phyloP scores from a whole-genome alignment of 2,888 invertebrate genomes.

The Stomorhina lunata region DNA sequence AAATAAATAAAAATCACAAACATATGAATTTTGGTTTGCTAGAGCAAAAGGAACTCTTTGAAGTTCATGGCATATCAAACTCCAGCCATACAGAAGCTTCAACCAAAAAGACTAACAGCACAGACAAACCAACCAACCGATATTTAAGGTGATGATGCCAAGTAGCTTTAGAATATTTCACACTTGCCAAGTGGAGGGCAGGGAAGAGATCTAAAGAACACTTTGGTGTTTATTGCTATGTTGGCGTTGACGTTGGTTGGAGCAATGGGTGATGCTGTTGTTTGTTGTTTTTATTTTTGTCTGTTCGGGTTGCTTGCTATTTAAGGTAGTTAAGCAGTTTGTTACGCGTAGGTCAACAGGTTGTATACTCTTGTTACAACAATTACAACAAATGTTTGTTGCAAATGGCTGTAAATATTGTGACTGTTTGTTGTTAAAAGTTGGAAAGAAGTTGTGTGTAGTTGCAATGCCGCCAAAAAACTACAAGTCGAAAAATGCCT shows the following conservation, averaged over 20 bases:
- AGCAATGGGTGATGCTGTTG: slow-evolving; percentile 15
- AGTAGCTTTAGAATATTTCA: slow-evolving; percentile 56
- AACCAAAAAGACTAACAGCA: not conserved
- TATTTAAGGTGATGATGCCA: slow-evolving; percentile 58
- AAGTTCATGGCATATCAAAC: slow-evolving; percentile 47
- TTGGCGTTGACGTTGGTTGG: slow-evolving; percentile 40
- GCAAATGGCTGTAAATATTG: slow-evolving; percentile 60
- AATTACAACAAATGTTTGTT: slow-evolving; percentile 59
- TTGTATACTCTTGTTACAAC: slow-evolving; percentile 69
- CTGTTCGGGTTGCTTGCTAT: slow-evolving; percentile 64
- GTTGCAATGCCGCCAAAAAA: slow-evolving; percentile 62
- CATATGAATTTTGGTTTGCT: slow-evolving; percentile 11
- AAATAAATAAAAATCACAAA: slow-evolving; percentile 27
- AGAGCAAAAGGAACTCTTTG: slow-evolving; percentile 48
- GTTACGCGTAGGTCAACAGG: slow-evolving; percentile 73
- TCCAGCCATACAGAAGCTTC: slow-evolving; percentile 2
- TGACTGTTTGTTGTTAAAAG: slow-evolving; percentile 64
- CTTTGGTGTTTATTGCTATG: slow-evolving; percentile 42
- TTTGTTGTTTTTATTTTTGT: slow-evolving; percentile 60
- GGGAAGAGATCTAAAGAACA: not conserved
- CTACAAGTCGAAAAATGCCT: slow-evolving; percentile 56
- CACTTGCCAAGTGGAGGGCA: slow-evolving; percentile 30
- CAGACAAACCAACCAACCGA: slow-evolving; percentile 1
- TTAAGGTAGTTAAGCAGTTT: slow-evolving; percentile 67
- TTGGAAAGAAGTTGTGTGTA: slow-evolving; percentile 52